Base-by-base conservation (phyloP, 2,888 invertebrate species). In the Aproaerema taeniolella region DNA sequence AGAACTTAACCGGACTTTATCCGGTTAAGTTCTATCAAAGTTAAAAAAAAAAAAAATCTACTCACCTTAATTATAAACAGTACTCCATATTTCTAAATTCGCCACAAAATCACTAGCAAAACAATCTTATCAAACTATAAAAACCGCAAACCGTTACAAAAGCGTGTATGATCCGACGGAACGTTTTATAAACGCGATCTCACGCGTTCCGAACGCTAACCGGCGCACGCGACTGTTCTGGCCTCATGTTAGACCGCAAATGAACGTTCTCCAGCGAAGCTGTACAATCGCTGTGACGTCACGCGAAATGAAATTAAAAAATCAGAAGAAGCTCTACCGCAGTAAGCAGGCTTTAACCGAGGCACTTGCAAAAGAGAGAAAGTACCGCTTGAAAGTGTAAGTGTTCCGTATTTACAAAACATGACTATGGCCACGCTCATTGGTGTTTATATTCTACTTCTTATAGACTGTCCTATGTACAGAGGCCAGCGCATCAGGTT, bases 361-460 rank as follows among this genome's bases (percentile, higher is more conserved):
- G 49, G 46, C 51, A 31, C 33, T 50, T 51, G 47, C 49, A 52
- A 56, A 48, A 46, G 40, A 46, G 72, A 70, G 79, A 80, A 80
- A 81, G 79, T 74, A 43, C 61, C 53, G 65, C 69, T 76, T 64
- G 82, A 82, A 82, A 82, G 82, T 74, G 74, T 58, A 76, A 72
- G 61, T 59, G 58, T 54, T 59, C 52, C 52, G 46, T 53, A 46
- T 53, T 52, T 54, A 46, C 47, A 40, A 49, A 49, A 52, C 48
- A 42, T 45, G 38, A n/a, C n/a, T n/a, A n/a, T n/a, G n/a, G n/a
- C n/a, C n/a, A n/a, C n/a, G n/a, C n/a, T n/a, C n/a, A n/a, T n/a
- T n/a, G n/a, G n/a, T n/a, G n/a, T n/a, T n/a, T n/a, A n/a, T n/a
- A n/a, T n/a, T n/a, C n/a, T n/a, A n/a, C n/a, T n/a, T n/a, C n/a